phyloP scores from a whole-genome alignment of 2,888 invertebrate genomes.

The Dryomyza anilis region DNA sequence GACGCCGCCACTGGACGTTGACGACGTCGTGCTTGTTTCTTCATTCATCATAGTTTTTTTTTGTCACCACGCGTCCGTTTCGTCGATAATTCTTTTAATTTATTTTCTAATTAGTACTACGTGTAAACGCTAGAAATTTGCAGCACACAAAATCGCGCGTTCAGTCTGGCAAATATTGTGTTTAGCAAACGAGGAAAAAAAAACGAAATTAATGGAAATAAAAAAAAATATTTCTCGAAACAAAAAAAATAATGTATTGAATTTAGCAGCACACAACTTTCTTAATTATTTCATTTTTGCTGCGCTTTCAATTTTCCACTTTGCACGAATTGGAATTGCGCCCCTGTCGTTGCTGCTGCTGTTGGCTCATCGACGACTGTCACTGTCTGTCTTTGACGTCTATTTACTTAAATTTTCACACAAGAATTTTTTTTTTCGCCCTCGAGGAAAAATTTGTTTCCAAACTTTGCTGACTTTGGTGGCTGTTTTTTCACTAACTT shows the following conservation, averaged over 20 bases:
- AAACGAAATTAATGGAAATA: not conserved
- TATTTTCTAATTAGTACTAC: not conserved
- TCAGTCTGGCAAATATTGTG: too few species aligned
- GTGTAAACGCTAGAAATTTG: too few species aligned
- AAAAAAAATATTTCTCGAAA: slow-evolving; percentile 1
- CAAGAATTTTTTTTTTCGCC: slow-evolving; percentile 4
- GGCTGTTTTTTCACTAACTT: not conserved
- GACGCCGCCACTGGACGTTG: slow-evolving; percentile 52
- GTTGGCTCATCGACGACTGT: too few species aligned
- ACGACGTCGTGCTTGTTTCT: slow-evolving; percentile 52
- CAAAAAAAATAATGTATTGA: not conserved
- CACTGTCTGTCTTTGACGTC: too few species aligned
- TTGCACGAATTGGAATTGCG: not conserved
- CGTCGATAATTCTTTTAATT: too few species aligned
- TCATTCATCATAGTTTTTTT: slow-evolving; percentile 57
- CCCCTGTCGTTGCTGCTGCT: not conserved
- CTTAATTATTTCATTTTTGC: slow-evolving; percentile 3
- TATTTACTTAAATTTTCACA: not conserved
- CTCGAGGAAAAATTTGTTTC: slow-evolving; percentile 3
- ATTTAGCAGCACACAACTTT: not conserved
- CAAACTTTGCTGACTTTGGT: not conserved
- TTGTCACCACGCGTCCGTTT: not conserved
- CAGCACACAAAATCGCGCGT: too few species aligned
- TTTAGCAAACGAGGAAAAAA: too few species aligned
- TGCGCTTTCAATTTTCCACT: slow-evolving; percentile 7